Evolutionary conservation across 2,797 vertebrate genomes (phyloP).

Genomic region (Acestrorhynchus altus): DNA sequence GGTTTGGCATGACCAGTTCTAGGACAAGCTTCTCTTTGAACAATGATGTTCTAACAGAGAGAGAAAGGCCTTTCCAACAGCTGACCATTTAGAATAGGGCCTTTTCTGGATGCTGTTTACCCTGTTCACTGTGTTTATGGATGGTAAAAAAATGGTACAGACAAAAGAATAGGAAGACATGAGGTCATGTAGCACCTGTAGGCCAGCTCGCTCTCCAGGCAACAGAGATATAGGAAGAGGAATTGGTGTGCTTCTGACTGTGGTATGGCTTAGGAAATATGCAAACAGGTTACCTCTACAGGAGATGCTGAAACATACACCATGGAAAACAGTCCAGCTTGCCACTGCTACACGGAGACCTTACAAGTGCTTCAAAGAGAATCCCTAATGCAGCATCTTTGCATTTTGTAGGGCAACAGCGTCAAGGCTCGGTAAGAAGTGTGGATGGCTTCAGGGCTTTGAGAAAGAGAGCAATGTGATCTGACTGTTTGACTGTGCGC

Average conservation of each 20-base stretch:
- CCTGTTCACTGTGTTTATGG: constrained; percentile 14
- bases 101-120: constrained; percentile 19
- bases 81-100: constrained; percentile 47
- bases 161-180: background rate
- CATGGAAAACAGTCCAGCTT: constrained; percentile 34
- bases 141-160: constrained; percentile 22
- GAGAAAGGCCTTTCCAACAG: constrained; percentile 36
- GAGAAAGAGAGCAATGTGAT: constrained; percentile 39
- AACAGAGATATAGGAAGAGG: constrained; percentile 39
- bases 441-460: constrained; percentile 30
- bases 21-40: constrained; percentile 44
- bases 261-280: constrained; percentile 54
- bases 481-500: constrained; percentile 45
- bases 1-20: constrained; percentile 44
- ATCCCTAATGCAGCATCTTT: constrained; percentile 51
- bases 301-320: constrained; percentile 27
- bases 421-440: constrained; percentile 29
- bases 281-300: constrained; percentile 44
- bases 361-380: constrained; percentile 56
- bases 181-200: constrained; percentile 12
- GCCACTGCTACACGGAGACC: constrained; percentile 18
- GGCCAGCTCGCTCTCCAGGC: constrained; percentile 12
- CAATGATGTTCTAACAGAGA: constrained; percentile 43
- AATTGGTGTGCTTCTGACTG: constrained; percentile 45
- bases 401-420: constrained; percentile 29